Conservation (phyloP, 2,797 vertebrate species). For the Characodon lateralis region DNA sequence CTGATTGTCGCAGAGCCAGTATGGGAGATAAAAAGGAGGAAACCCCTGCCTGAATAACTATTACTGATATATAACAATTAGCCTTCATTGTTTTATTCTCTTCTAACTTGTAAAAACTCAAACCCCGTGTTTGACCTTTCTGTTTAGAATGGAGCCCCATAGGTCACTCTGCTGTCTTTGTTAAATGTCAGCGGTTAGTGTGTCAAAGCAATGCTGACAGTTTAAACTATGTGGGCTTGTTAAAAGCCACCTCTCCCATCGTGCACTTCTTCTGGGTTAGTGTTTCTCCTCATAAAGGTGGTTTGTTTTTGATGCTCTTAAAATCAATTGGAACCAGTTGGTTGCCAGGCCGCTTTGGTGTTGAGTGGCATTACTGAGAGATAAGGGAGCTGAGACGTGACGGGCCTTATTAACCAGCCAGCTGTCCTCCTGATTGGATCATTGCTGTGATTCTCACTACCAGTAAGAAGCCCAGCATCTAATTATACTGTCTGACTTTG, state of each 20-base stretch:
- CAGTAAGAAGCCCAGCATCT: conserved; percentile 43
- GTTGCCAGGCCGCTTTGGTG: conserved; percentile 55
- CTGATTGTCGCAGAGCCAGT: not conserved
- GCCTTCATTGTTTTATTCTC: conserved; percentile 5
- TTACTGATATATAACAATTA: conserved; percentile 42
- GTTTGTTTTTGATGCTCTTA: conserved; percentile 41
- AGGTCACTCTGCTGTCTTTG: conserved; percentile 59
- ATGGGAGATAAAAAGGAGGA: not conserved
- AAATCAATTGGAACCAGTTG: conserved; percentile 66
- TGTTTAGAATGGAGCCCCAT: conserved; percentile 40
- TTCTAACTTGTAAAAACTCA: conserved; percentile 19
- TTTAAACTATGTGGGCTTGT: conserved; percentile 46
- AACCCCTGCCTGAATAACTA: conserved; percentile 13
- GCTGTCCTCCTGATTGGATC: conserved; percentile 67
- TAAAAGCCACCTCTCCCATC: conserved; percentile 44
- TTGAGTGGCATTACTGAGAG: conserved; percentile 63
- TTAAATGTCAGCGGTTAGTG: conserved; percentile 70
- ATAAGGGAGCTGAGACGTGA: conserved; percentile 68
- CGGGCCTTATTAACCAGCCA: conserved; percentile 67
- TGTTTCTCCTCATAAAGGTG: conserved; percentile 47
- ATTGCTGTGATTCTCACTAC: conserved; percentile 53
- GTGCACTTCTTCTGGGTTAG: conserved; percentile 40
- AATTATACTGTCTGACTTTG: conserved; percentile 63
- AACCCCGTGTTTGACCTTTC: conserved; percentile 62
- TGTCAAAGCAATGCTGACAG: conserved; percentile 46